Base-by-base conservation (phyloP, 2,113 vertebrate genomes). In the Corvus cornix region DNA sequence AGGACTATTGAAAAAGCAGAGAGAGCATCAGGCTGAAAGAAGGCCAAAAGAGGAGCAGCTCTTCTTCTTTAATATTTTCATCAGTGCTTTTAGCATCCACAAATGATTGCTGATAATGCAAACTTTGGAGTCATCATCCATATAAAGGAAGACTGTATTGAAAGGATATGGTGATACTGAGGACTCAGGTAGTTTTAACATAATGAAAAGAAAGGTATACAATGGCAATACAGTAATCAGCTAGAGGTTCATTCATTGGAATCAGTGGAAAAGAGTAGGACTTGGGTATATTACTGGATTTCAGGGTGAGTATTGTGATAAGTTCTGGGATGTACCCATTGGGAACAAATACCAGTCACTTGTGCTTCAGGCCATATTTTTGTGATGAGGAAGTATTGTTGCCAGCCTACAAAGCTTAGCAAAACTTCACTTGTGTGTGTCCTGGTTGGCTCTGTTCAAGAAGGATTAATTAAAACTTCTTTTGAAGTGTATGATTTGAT, bases 101-200 rank as follows among this genome's bases (percentile, higher is more conserved):
- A 72, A 26, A 27, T 19, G 56, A 39, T 55, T 79, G 41, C 41
- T 83, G 24, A 35, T 33, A 18, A 30, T 43, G 17, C 20, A 39
- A 48, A 43, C 11, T 64, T 41, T 85, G 41, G 35, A 69, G 41
- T 79, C 0, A 0, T 13, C 24, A 51, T 51, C 18, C 17, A 48
- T 28, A 21, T 8, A 51, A 60, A 79, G 13, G 26, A 83, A 75
- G 24, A 49, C 20, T 52, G 30, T 60, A 46, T 37, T 51, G 33
- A 64, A 75, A 79, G 27, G 37, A 39, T 9, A 14, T 20, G 22
- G 23, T 68, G 62, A 44, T 53, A 49, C 11, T 52, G 59, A 81
- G n/a, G 46, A 74, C 35, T 69, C 1, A 3, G 24, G 22, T 66
- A 66, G 35, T 43, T 56, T n/a, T 30, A 62, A 56, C 4, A 21